These are phyloP conservation scores for Crematogaster levior DNA, from an alignment of 2,888 invertebrate species.

Conservation along the genomic window DNA sequence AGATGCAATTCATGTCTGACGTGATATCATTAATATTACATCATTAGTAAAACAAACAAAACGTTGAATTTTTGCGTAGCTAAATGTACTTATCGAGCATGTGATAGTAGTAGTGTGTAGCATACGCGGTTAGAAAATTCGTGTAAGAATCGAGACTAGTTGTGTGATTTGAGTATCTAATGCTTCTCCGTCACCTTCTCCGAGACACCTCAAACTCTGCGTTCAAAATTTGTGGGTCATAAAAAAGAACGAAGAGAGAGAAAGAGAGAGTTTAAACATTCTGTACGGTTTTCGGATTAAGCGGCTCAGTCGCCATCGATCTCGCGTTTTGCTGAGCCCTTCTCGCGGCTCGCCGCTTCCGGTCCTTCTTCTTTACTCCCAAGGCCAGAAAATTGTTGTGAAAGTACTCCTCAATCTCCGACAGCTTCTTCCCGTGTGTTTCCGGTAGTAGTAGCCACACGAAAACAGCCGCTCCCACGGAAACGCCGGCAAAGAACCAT, in stretches of 20 bases:
- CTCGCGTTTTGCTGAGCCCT: conserved; percentile 72
- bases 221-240: not conserved
- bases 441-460: conserved; percentile 86
- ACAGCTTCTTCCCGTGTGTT: conserved; percentile 86
- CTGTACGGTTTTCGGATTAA: conserved; percentile 77
- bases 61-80: not conserved
- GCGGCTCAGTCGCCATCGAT: conserved; percentile 74
- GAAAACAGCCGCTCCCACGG: conserved; percentile 85
- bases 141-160: not conserved
- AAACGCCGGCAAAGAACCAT: conserved; percentile 87
- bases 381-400: conserved; percentile 82
- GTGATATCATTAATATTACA: not conserved
- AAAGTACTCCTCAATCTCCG: conserved; percentile 86
- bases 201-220: not conserved
- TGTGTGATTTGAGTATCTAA: not conserved
- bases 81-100: not conserved
- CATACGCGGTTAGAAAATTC: not conserved
- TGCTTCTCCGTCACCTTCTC: not conserved
- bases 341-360: conserved; percentile 72
- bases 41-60: not conserved
- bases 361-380: conserved; percentile 77
- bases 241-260: not conserved
- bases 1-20: not conserved
- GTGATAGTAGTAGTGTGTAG: too few relatives aligned
- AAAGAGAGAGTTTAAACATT: conserved; percentile 68